phyloP scores from a whole-genome alignment of 2,888 invertebrate species.

The Andrena marginata region DNA sequence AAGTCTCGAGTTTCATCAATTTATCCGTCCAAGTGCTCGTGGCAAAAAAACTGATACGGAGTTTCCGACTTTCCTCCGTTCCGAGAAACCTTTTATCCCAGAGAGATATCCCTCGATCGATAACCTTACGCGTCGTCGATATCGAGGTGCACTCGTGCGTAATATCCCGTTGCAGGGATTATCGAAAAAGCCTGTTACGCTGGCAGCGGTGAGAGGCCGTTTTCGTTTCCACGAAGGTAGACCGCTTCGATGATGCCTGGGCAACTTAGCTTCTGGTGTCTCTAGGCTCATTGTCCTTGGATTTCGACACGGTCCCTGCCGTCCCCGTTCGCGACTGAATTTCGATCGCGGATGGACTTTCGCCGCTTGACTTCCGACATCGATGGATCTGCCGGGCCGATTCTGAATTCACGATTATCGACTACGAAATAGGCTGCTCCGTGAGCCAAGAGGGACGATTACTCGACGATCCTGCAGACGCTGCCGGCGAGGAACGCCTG shows the following conservation, averaged over 20 bases:
- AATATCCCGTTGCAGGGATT: slow-evolving; percentile 32
- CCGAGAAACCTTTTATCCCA: background rate
- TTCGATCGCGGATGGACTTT: too few species aligned
- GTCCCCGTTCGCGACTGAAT: too few species aligned
- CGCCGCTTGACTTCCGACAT: too few species aligned
- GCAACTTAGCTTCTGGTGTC: too few species aligned
- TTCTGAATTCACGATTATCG: too few species aligned
- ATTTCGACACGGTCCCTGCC: too few species aligned
- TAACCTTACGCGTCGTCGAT: background rate
- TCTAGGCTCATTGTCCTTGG: too few species aligned
- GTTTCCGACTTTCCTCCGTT: background rate
- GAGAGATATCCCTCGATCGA: background rate
- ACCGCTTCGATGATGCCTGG: slow-evolving; percentile 56
- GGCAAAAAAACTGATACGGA: background rate
- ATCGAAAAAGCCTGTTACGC: slow-evolving; percentile 57
- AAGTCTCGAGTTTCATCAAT: background rate
- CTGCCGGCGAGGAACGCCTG: background rate
- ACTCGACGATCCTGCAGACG: background rate
- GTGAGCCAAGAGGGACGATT: slow-evolving; percentile 2
- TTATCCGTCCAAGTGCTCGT: background rate
- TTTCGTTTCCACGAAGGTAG: slow-evolving; percentile 69
- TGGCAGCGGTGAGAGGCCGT: slow-evolving; percentile 67
- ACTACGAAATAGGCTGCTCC: too few species aligned
- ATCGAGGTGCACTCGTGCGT: slow-evolving; percentile 17
- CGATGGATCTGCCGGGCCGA: too few species aligned